These are phyloP conservation scores for Antedon mediterranea DNA, from an alignment of 53 echinoderm and acorn worm species.

Conservation along the genomic window DNA sequence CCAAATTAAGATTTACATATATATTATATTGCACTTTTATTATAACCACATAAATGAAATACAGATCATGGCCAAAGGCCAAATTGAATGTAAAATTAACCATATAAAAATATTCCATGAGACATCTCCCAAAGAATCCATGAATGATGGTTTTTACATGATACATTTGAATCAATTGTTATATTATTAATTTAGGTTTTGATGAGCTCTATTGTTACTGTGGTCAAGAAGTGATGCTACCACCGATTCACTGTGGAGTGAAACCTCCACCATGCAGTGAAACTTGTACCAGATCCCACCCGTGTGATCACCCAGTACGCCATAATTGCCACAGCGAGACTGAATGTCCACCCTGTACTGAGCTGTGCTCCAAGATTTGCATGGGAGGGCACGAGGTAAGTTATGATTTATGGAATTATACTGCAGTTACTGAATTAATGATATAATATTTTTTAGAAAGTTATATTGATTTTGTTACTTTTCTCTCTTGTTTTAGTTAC, in stretches of 20 bases:
- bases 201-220: slow-evolving; percentile 87
- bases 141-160: background rate
- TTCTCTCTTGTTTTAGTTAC: no score
- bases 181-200: slow-evolving; percentile 44
- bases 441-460: background rate
- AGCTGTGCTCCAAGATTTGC: slow-evolving; percentile 61
- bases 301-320: slow-evolving; percentile 66
- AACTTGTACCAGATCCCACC: slow-evolving; percentile 47
- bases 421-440: no score
- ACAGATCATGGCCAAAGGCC: no score
- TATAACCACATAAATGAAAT: no score
- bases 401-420: no score
- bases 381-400: slow-evolving; percentile 86
- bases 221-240: slow-evolving; percentile 58
- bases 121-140: no score
- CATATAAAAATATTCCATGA: no score
- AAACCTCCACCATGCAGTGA: slow-evolving; percentile 56
- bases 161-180: background rate
- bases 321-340: slow-evolving; percentile 82
- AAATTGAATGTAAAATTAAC: no score
- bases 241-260: slow-evolving; percentile 90
- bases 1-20: no score
- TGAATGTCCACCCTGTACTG: slow-evolving; percentile 81
- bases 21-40: background rate
- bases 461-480: background rate